phyloP scores from a whole-genome alignment of 2,797 vertebrate genomes.

The Babyrousa celebensis region DNA sequence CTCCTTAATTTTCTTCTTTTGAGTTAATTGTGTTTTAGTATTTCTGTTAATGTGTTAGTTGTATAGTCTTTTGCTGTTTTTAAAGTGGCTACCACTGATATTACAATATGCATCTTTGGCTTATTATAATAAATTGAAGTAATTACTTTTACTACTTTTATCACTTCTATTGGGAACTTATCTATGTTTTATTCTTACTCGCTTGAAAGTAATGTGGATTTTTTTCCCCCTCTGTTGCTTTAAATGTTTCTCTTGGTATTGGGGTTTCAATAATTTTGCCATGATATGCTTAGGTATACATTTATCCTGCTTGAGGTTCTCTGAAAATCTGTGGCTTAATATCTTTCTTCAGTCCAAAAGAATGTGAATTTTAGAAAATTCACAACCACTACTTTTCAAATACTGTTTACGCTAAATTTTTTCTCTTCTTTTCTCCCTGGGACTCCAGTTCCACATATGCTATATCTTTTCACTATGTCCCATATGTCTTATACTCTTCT shows the following conservation, averaged over 20 bases:
- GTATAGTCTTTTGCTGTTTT: neutral
- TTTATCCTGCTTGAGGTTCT: neutral
- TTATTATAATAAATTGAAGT: constrained; percentile 32
- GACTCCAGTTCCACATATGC: constrained; percentile 11
- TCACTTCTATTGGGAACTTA: constrained; percentile 26
- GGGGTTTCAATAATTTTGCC: constrained; percentile 19
- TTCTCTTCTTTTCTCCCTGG: neutral
- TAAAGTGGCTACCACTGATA: neutral
- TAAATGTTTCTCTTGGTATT: neutral
- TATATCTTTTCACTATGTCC: neutral
- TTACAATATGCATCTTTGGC: neutral
- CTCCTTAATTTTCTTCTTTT: constrained; percentile 46
- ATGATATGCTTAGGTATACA: neutral
- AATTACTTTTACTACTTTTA: constrained; percentile 27
- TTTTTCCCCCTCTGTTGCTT: neutral
- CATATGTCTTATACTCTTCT: neutral
- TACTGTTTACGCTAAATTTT: constrained; percentile 30
- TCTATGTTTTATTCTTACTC: constrained; percentile 41
- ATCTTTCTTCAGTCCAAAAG: neutral
- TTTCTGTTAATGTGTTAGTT: neutral
- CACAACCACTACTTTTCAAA: constrained; percentile 42
- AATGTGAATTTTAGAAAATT: constrained; percentile 43
- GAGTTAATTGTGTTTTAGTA: neutral
- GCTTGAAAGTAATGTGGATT: constrained; percentile 8
- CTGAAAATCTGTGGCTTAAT: constrained; percentile 61